Evolutionary conservation across 2,113 vertebrate species (phyloP).

Genomic region (Aythya baeri): DNA sequence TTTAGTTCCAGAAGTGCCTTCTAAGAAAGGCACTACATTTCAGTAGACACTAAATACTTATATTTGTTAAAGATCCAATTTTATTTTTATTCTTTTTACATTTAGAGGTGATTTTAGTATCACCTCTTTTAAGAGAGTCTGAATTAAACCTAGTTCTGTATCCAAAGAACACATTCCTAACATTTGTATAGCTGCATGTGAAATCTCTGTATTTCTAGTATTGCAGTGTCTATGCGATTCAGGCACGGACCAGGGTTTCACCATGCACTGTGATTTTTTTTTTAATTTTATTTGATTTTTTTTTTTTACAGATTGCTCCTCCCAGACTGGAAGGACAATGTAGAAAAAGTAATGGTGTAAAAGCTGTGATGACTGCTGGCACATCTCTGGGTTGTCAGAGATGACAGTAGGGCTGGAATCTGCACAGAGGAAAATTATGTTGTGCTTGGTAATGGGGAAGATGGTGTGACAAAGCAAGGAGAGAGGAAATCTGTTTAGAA

Average conservation of each 20-base stretch:
- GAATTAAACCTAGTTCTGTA: background rate
- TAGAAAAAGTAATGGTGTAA: background rate
- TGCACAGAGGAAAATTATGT: accelerated
- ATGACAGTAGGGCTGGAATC: background rate
- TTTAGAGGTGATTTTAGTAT: background rate
- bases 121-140: background rate
- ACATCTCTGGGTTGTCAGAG: background rate
- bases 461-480: background rate
- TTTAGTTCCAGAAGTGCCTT: background rate
- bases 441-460: background rate
- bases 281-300: too few relatives aligned
- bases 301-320: background rate
- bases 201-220: background rate
- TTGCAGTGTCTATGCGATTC: background rate
- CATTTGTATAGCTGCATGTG: background rate
- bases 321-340: background rate
- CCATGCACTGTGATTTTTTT: background rate
- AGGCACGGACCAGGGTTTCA: background rate
- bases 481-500: background rate
- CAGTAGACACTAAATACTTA: background rate
- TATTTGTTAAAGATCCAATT: background rate
- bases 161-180: background rate
- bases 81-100: background rate
- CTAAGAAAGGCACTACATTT: background rate
- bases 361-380: background rate